Percentiles rank a stretch among this genome's conserved stretches.
These are phyloP conservation scores for Erythrolamprus reginae DNA, from an alignment of 2,113 vertebrate species.

Conservation along the genomic window DNA sequence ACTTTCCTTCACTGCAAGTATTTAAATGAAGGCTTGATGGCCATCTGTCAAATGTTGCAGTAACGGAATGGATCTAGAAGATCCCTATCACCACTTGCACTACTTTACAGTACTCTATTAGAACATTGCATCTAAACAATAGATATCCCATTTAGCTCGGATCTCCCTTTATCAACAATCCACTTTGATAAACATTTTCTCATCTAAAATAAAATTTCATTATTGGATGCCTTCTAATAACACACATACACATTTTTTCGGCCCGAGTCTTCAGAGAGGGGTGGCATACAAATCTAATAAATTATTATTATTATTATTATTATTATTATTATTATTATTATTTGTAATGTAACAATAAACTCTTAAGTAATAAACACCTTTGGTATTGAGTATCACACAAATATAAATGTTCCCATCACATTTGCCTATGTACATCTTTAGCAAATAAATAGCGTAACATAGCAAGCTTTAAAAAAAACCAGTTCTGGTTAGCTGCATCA, in stretches of 20 bases:
- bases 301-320: no score
- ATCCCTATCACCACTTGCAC: background rate
- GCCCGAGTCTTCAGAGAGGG: no score
- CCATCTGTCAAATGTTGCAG: background rate
- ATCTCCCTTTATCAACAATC: background rate
- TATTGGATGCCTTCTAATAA: background rate
- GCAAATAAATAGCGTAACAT: background rate
- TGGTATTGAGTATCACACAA: background rate
- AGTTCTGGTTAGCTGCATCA: background rate
- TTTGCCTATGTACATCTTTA: background rate
- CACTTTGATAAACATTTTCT: background rate
- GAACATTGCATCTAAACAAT: background rate
- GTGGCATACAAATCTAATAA: no score
- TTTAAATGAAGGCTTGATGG: background rate
- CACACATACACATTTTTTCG: background rate
- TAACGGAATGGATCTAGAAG: background rate
- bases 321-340: no score
- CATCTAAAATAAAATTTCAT: background rate
- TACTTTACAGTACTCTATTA: background rate
- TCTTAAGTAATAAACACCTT: background rate
- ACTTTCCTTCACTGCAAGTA: background rate
- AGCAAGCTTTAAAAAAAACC: background rate
- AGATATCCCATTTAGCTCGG: background rate
- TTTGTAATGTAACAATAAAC: background rate
- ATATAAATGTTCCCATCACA: background rate